Evolutionary conservation across 2,797 vertebrate genomes (phyloP), one percentile per base, ranked within the genome.

Genomic region (Aplochiton taeniatus): DNA sequence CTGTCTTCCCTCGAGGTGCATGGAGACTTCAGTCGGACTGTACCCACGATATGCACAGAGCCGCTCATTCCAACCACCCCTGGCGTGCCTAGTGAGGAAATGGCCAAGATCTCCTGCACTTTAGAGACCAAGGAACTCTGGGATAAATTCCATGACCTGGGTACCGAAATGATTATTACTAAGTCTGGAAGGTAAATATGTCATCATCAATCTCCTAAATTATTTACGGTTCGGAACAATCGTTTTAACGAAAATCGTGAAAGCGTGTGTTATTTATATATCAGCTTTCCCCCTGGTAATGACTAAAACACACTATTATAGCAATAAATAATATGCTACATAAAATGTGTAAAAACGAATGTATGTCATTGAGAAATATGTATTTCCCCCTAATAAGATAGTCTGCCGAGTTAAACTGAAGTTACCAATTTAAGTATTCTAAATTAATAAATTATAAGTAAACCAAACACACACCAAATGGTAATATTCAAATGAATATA

Each of bases 111-210:
- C 80, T 92, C 92, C 57, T 98, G 97, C 94, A 97, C 91, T 78
- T 82, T 99, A 76, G 97, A 99, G 83, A 98, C 97, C 75, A 99
- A 99, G 78, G 97, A 99, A 62, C 94, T 99, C 64, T 98, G 97
- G 97, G 97, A 99, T 88, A 98, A 99, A 70, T 99, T 98, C 57
- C 97, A 99, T 47, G 97, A 99, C 0, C 91, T 99, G 67, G 97
- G 97, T 18, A 99, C 97, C 0, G 97, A 99, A 86, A 99, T 99
- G 97, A 98, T 99, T 88, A 99, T 99, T 87, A 99, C 97, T 71
- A 98, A 98, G 84, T 98, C 97, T 0, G 97, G 97, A 68, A 95
- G 97, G 97, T 98, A 86, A 85, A 66, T 31, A 2, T 31, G 31
- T 31, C 31, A 31, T 31, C 31, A 31, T 31, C 2, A 31, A 31